Percentiles rank a stretch among this genome's conserved stretches.
phyloP scores from a whole-genome alignment of 2,113 vertebrate species.

The Ornithorhynchus anatinus region DNA sequence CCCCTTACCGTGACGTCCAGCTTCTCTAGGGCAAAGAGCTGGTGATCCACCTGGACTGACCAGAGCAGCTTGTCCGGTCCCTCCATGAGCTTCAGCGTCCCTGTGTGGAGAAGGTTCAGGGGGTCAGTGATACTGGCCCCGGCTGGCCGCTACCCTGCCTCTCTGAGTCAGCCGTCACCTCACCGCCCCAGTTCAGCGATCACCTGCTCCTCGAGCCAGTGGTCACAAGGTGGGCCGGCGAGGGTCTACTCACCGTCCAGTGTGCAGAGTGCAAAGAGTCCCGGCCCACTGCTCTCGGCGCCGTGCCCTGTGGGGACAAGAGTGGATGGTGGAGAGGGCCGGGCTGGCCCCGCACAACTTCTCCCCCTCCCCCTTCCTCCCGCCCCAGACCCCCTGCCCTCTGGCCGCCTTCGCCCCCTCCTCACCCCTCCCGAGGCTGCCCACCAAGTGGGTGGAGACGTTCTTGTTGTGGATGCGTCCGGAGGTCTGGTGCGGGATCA shows the following conservation, averaged over 20 bases:
- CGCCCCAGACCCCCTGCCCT: background rate
- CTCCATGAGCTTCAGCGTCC: conserved; percentile 94
- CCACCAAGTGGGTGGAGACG: conserved; percentile 94
- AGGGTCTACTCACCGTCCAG: conserved; percentile 87
- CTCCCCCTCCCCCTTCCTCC: background rate
- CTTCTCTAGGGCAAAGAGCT: conserved; percentile 95
- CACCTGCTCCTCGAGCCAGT: too few species aligned
- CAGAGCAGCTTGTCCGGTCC: conserved; percentile 91
- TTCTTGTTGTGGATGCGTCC: conserved; percentile 98
- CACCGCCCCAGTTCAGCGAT: too few species aligned
- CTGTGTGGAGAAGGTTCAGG: conserved; percentile 53
- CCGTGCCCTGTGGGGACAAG: conserved; percentile 53
- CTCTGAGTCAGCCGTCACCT: too few species aligned
- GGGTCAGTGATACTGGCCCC: background rate
- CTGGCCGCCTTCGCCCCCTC: fast-evolving
- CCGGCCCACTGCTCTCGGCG: conserved; percentile 62
- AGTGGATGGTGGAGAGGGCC: too few species aligned
- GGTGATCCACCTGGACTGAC: conserved; percentile 98
- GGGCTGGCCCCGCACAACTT: background rate
- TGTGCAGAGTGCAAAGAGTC: conserved; percentile 95
- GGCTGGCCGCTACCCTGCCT: too few species aligned
- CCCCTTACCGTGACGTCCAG: conserved; percentile 92
- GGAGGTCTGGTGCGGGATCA: conserved; percentile 89
- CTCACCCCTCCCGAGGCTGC: conserved; percentile 86
- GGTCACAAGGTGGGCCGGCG: too few species aligned